phyloP scores from a whole-genome alignment of 2,113 vertebrate species.

The Rhinopomastus cyanomelas region DNA sequence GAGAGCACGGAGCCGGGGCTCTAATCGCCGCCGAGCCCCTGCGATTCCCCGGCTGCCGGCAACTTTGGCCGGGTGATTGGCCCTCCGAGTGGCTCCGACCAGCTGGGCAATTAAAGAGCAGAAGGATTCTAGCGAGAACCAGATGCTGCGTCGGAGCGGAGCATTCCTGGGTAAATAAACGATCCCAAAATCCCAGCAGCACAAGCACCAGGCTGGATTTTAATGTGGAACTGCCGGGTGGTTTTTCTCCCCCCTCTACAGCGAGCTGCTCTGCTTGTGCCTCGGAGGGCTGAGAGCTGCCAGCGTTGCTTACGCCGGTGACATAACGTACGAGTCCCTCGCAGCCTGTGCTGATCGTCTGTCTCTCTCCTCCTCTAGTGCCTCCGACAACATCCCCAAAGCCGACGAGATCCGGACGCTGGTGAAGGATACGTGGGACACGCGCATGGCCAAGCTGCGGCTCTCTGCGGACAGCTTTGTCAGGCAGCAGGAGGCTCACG shows the following conservation, averaged over 20 bases:
- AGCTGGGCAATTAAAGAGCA: slow-evolving; percentile 22
- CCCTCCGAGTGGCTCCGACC: not conserved
- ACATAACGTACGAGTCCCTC: not conserved
- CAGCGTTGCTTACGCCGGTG: fast-evolving
- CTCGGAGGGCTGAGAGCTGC: not conserved
- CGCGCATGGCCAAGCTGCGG: slow-evolving; percentile 91
- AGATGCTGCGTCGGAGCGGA: slow-evolving; percentile 29
- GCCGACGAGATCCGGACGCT: slow-evolving; percentile 94
- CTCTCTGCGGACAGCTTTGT: slow-evolving; percentile 95
- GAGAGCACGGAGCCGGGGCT: not conserved
- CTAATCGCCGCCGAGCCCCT: not conserved
- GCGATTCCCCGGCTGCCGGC: not conserved
- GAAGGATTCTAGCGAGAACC: not conserved
- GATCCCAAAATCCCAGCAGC: slow-evolving; percentile 7
- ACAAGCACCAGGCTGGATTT: not conserved
- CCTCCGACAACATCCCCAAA: slow-evolving; percentile 94
- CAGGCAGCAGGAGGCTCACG: slow-evolving; percentile 89
- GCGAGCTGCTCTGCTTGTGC: not conserved
- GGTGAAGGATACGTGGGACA: slow-evolving; percentile 97
- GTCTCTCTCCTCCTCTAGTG: slow-evolving; percentile 66
- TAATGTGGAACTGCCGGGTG: not conserved
- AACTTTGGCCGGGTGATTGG: not conserved
- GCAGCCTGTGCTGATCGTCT: not conserved
- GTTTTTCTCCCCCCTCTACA: not conserved
- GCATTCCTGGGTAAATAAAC: slow-evolving; percentile 8